phyloP scores from a whole-genome alignment of 1,140 invertebrate genomes.

The Philopotamus ludificatus region DNA sequence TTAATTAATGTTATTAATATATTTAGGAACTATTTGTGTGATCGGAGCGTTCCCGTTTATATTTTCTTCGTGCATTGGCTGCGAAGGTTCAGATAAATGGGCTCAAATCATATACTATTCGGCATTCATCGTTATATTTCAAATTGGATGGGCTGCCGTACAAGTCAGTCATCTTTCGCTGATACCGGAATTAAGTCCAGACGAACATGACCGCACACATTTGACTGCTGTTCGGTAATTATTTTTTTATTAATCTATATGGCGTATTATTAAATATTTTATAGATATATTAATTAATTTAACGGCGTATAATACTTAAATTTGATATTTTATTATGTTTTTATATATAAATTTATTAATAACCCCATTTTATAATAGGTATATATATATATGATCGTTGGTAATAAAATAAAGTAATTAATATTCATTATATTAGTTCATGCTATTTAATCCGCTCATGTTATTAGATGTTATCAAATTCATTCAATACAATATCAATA shows the following conservation, averaged over 20 bases:
- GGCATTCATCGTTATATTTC: conserved; percentile 89
- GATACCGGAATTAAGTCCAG: conserved; percentile 71
- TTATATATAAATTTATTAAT: too few species aligned
- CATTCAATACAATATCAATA: too few species aligned
- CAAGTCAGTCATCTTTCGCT: conserved; percentile 93
- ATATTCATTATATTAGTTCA: too few species aligned
- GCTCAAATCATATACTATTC: conserved; percentile 85
- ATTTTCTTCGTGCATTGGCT: conserved; percentile 79
- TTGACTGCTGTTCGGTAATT: conserved; percentile 81
- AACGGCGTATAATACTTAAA: background rate
- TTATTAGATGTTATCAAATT: too few species aligned
- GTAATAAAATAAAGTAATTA: too few species aligned
- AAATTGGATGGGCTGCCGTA: conserved; percentile 93
- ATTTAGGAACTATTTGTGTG: conserved; percentile 73
- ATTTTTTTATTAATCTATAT: too few species aligned
- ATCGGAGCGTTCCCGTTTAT: conserved; percentile 85
- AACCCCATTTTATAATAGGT: background rate
- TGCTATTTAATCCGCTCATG: too few species aligned
- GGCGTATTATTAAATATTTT: conserved; percentile 14
- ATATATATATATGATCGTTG: too few species aligned
- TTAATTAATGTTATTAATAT: background rate
- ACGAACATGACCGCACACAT: conserved; percentile 77
- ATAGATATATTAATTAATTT: too few species aligned
- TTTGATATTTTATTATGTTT: too few species aligned
- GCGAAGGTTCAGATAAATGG: conserved; percentile 64